These are phyloP conservation scores for Dallia pectoralis DNA, from an alignment of 2,797 vertebrate species.

Conservation along the genomic window DNA sequence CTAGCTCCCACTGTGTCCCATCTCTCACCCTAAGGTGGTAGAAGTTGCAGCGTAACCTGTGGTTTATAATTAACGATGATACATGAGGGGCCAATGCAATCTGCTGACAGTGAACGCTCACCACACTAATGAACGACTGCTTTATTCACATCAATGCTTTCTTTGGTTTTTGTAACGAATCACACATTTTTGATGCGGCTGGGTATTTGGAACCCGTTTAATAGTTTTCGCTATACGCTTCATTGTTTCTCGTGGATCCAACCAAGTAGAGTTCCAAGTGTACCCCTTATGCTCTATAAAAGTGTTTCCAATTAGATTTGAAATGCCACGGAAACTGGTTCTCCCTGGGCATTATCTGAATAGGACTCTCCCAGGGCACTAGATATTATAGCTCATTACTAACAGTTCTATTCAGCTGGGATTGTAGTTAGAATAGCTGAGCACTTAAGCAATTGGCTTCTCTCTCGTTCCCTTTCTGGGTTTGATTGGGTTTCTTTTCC, in stretches of 20 bases:
- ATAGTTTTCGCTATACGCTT: slow-evolving; percentile 53
- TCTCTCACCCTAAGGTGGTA: background rate
- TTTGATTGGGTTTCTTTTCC: slow-evolving; percentile 69
- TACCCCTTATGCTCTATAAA: slow-evolving; percentile 53
- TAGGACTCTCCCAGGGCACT: slow-evolving; percentile 60
- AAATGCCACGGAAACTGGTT: slow-evolving; percentile 61
- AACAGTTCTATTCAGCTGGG: slow-evolving; percentile 66
- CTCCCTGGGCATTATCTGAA: slow-evolving; percentile 68
- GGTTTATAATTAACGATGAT: slow-evolving; percentile 44
- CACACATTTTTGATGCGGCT: slow-evolving; percentile 36
- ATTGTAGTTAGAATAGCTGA: slow-evolving; percentile 68
- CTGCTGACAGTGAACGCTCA: slow-evolving; percentile 29
- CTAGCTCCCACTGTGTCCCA: slow-evolving; percentile 1
- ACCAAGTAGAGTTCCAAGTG: slow-evolving; percentile 33
- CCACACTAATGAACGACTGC: slow-evolving; percentile 36
- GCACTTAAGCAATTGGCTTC: slow-evolving; percentile 71
- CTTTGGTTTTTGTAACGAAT: slow-evolving; percentile 47
- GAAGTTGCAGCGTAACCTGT: slow-evolving; percentile 41
- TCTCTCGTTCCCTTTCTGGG: slow-evolving; percentile 48
- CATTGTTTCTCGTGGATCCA: slow-evolving; percentile 48
- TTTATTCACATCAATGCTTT: slow-evolving; percentile 46
- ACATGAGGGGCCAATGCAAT: slow-evolving; percentile 31
- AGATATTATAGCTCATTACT: slow-evolving; percentile 76
- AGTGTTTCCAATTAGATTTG: slow-evolving; percentile 71
- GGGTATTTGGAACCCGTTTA: slow-evolving; percentile 42